phyloP scores from a whole-genome alignment of 2,797 vertebrate species.

The Coreius guichenoti region DNA sequence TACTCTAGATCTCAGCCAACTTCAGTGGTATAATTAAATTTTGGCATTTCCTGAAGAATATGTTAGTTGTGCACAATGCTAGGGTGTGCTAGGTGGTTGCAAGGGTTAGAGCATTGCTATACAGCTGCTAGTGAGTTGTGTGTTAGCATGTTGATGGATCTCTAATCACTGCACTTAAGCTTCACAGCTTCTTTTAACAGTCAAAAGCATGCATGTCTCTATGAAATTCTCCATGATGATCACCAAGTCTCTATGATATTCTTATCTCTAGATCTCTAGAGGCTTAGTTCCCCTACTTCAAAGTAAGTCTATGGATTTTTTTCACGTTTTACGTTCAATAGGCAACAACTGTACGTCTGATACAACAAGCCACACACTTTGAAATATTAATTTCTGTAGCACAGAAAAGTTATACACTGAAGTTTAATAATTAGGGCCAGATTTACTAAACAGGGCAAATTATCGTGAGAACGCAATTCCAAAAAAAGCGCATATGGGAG shows the following conservation, averaged over 20 bases:
- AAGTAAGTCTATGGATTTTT: not conserved
- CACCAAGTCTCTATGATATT: not conserved
- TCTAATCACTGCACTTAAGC: not conserved
- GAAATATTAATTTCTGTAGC: not conserved
- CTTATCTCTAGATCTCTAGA: not conserved
- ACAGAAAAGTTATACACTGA: not conserved
- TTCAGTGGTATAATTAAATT: not conserved
- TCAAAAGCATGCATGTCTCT: not conserved
- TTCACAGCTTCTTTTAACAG: not conserved
- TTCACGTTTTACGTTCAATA: not conserved
- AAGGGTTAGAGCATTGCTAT: not conserved
- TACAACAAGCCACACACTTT: not conserved
- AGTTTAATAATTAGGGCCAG: not conserved
- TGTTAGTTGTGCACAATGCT: not conserved
- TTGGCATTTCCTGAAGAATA: not conserved
- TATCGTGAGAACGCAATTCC: no score
- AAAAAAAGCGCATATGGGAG: no score
- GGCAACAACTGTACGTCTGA: not conserved
- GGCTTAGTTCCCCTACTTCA: not conserved
- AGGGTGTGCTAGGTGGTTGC: not conserved
- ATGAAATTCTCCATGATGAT: not conserved
- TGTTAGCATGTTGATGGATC: not conserved
- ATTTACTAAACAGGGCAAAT: no score
- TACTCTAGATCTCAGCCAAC: slow-evolving; percentile 4
- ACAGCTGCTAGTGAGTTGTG: not conserved